Evolutionary conservation across 1,140 invertebrate genomes (phyloP).

Genomic region (Hyphantria cunea): DNA sequence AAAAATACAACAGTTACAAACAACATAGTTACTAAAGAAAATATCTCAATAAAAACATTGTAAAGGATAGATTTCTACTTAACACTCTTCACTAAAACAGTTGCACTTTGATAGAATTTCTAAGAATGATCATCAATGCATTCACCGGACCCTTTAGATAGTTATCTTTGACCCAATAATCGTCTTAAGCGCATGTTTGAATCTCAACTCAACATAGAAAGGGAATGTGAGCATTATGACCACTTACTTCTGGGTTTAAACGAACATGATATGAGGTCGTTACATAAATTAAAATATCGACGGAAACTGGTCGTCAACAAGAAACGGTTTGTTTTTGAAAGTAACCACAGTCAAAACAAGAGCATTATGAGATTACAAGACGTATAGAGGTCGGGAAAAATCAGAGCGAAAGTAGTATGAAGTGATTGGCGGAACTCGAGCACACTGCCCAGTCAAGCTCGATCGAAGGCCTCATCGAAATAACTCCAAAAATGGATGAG

Average conservation of each 20-base stretch:
- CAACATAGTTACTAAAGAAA: no score
- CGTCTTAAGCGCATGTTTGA: background rate
- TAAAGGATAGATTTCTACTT: no score
- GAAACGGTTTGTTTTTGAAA: constrained; percentile 35
- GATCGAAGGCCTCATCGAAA: constrained; percentile 58
- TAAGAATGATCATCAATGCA: no score
- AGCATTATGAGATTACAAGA: constrained; percentile 36
- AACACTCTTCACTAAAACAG: no score
- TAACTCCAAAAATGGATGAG: constrained; percentile 67
- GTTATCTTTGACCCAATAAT: background rate
- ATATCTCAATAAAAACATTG: no score
- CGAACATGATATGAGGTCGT: constrained; percentile 8
- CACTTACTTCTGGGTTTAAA: constrained; percentile 17
- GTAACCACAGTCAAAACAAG: constrained; percentile 35
- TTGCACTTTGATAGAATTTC: no score
- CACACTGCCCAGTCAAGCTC: constrained; percentile 19
- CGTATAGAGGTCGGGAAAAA: constrained; percentile 65
- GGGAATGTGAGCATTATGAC: constrained; percentile 7
- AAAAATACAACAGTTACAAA: no score
- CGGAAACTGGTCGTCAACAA: constrained; percentile 24
- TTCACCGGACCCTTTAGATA: background rate
- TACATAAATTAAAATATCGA: constrained; percentile 33
- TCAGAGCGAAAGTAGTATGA: constrained; percentile 64
- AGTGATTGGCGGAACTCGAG: constrained; percentile 67
- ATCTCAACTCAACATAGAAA: constrained; percentile 1